Base-by-base conservation (phyloP, 2,888 invertebrate species). In the Penaeus monodon region DNA sequence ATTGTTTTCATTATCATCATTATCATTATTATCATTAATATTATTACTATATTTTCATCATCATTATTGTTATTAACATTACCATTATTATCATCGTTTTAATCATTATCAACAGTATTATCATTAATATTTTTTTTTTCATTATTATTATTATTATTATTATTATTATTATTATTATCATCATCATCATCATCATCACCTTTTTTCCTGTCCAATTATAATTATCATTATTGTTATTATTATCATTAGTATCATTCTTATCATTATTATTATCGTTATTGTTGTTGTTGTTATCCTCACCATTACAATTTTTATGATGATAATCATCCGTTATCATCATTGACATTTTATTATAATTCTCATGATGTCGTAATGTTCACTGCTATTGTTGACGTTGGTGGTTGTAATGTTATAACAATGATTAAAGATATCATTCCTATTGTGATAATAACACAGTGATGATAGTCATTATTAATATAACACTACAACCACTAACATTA, bases 141-240 rank as follows among this genome's bases (percentile, higher is more conserved):
- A 77, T 33, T 33, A 77, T 77, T 10, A 77, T 38, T 33, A 20
- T 78, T 20, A 57, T 78, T 8, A 57, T 78, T 27, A 10, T 38
- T 57, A 63, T 78, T 63, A 57, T 57, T 78, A 57, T 78, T 78
- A 78, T 27, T 78, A 63, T 78, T 78, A 78, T 78, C 8, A 6
- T 78, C 63, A 57, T 57, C 63, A 78, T 78, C 63, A 78, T 78
- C 14, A 63, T 78, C 8, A 78, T 14, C 63, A 57, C 57, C 63
- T 14, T 78, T 78, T 2, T n/a, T n/a, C n/a, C n/a, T n/a, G n/a
- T n/a, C n/a, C n/a, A n/a, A n/a, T n/a, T n/a, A n/a, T n/a, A n/a
- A n/a, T n/a, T n/a, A n/a, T n/a, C n/a, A n/a, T n/a, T 8, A 44
- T 44, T 44, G 7, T 44, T 7, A 44, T 44, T 7, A 44, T 44